Base-by-base conservation (phyloP, 2,888 invertebrate species). In the Drosophila flavopinicola region DNA sequence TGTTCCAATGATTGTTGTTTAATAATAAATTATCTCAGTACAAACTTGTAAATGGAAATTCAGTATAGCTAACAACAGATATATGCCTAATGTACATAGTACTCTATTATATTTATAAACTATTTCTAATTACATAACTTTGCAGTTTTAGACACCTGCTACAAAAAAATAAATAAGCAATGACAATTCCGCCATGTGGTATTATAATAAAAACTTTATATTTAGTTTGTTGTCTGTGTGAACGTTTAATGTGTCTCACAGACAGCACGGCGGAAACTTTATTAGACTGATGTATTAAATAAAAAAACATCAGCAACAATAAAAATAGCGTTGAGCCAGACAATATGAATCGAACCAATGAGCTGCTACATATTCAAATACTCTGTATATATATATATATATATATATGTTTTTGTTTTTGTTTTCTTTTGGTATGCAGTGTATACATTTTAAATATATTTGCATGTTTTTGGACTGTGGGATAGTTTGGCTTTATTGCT, bases 251-350 rank as follows among this genome's bases (percentile, higher is more conserved):
- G 17, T 23, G 27, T 35, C 5, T 1, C 48, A 35, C 66, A 78
- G 78, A 78, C 78, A 75, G 78, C 67, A 35, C 63, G 78, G 78
- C 82, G 82, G 75, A 82, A 68, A 65, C 57, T 67, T 80, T 74
- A 77, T 77, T 78, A 66, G 67, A 70, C 66, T 74, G 59, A 58
- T 71, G 54, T 44, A 45, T 49, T 37, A 32, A 56, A 54, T 49
- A 66, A 44, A 37, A 24, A 25, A 15, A 24, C 17, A 54, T 13
- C 5, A 32, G 25, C 11, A 54, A 70, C 25, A 48, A 25, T 23
- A 59, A 24, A 6, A 57, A 61, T 38, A 44, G 15, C 49, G 42
- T 32, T 73, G 56, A 44, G 32, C 39, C 49, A 61, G 38, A 68
- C 63, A 73, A 61, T 60, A 41, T 10, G 56, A 64, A 44, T 11